Base-by-base conservation (phyloP, 2,113 vertebrate genomes). In the Trogon melanurus region DNA sequence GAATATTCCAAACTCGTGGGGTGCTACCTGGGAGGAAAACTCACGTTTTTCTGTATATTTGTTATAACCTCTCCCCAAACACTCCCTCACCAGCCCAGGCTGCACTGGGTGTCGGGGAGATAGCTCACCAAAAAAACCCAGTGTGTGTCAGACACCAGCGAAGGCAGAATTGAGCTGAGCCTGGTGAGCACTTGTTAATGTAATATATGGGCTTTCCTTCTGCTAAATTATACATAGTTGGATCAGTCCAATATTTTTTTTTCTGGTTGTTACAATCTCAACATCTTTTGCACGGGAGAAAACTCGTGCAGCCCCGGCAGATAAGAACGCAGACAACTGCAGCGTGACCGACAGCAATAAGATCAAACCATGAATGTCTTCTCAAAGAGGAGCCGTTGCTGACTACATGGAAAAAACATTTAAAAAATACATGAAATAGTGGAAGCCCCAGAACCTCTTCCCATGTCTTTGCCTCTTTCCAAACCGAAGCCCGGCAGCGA, bases 91-190 rank as follows among this genome's bases (percentile, higher is more conserved):
- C 41, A 41, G 41, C 41, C 41, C 41, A 11, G 41, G 3, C 26
- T 8, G 44, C 3, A 2, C 65, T 5, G 44, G 44, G 13, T 25
- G 29, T 18, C 2, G 1, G 34, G 32, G 36, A 19, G 7, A 16
- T 4, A 6, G 13, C 7, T 79, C 29, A 16, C 25, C 67, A n/a
- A 19, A 67, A 47, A 41, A 13, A 0, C 41, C 41, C 29, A 10
- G 1, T 0, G 3, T 11, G 0, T 6, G 1, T 23, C 10, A 47
- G 15, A 3, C 14, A 23, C 27, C 15, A 14, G 65, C 2, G 64
- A 41, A 3, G 14, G 17, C 16, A 44, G 65, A 30, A n/a, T 11
- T 22, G 23, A 26, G 8, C 0, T 26, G 48, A 58, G 26, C 16
- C 56, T 19, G 8, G 61, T 38, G 48, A 67, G 32, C 6, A 2